These are phyloP conservation scores for Pyrrhosoma nymphula DNA, from an alignment of 2,888 invertebrate genomes.

Conservation along the genomic window DNA sequence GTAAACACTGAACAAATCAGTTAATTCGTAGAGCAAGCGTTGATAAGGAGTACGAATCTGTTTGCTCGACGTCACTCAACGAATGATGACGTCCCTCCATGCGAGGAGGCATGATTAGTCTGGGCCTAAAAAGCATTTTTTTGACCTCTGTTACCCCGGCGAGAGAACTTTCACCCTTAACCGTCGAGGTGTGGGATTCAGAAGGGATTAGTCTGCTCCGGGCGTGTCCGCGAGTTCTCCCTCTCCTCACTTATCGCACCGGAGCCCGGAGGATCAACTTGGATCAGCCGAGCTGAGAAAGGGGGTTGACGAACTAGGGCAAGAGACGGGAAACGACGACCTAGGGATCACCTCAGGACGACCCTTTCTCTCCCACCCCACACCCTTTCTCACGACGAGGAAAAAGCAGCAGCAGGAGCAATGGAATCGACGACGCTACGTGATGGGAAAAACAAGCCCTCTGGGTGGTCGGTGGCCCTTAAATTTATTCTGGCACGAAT, in stretches of 20 bases:
- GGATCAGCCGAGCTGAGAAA: neutral
- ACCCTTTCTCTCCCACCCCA: neutral
- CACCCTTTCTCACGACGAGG: too few species aligned
- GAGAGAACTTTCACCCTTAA: slow-evolving; percentile 16
- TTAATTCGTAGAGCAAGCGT: too few species aligned
- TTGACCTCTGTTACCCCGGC: neutral
- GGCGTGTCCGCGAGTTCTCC: neutral
- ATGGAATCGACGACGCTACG: neutral
- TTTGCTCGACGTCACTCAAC: too few species aligned
- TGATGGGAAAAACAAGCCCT: slow-evolving; percentile 7
- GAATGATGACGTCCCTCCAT: neutral
- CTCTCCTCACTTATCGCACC: neutral
- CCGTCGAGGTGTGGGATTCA: neutral
- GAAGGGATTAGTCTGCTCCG: slow-evolving; percentile 4
- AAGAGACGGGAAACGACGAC: neutral
- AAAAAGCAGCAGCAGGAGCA: neutral
- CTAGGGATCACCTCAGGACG: neutral
- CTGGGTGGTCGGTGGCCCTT: neutral
- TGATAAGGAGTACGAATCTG: too few species aligned
- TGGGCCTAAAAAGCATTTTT: neutral
- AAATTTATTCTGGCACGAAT: neutral
- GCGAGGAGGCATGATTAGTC: neutral
- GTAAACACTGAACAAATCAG: too few species aligned
- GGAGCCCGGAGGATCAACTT: neutral
- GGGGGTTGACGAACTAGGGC: neutral